phyloP scores from a whole-genome alignment of 2,888 invertebrate species.

The Hypselothyrea guttata region DNA sequence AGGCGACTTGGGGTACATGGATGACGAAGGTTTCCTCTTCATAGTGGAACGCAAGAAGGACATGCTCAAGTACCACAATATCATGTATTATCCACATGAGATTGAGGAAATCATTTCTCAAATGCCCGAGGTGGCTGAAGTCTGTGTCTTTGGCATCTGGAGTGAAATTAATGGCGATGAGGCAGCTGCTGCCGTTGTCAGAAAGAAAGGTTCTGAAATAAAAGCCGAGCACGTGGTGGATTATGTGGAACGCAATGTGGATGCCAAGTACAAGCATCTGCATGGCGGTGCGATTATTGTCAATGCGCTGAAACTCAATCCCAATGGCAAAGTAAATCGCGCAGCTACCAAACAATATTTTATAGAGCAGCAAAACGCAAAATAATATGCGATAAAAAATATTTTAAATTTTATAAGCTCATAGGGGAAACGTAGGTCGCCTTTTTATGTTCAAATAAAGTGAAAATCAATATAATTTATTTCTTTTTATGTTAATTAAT shows the following conservation, averaged over 20 bases:
- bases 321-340: slow-evolving; percentile 1
- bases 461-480: too few relatives aligned
- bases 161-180: background rate
- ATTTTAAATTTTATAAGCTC: too few relatives aligned
- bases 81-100: background rate
- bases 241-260: background rate
- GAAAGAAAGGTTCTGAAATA: background rate
- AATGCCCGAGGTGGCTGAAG: background rate
- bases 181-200: background rate
- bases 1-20: background rate
- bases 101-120: background rate
- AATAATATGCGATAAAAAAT: background rate
- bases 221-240: background rate
- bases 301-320: background rate
- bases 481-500: too few relatives aligned
- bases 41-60: background rate
- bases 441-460: too few relatives aligned
- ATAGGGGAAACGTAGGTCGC: too few relatives aligned
- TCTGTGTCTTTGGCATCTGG: slow-evolving; percentile 1
- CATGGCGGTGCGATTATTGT: slow-evolving; percentile 1
- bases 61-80: background rate
- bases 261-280: background rate
- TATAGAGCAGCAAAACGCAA: background rate
- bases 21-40: slow-evolving; percentile 1
- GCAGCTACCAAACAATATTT: background rate